These are phyloP conservation scores for Polyodon spathula DNA, from an alignment of 2,113 vertebrate species.

Conservation along the genomic window DNA sequence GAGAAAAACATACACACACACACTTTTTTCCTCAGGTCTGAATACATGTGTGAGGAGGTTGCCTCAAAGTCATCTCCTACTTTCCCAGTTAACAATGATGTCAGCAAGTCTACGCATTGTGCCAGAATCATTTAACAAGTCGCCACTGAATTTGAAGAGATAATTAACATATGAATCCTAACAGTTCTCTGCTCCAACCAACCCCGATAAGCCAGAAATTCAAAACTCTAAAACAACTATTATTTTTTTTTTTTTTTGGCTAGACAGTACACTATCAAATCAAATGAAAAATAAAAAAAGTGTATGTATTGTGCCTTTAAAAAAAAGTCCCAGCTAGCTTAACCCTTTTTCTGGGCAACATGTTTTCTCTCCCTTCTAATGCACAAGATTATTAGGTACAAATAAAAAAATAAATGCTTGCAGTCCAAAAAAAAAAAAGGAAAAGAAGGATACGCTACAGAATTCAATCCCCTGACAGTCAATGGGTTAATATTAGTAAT, in stretches of 20 bases:
- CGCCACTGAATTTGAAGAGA: slow-evolving; percentile 25
- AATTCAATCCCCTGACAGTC: slow-evolving; percentile 8
- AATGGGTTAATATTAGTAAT: slow-evolving; percentile 37
- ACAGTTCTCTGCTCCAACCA: slow-evolving; percentile 22
- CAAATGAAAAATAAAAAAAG: too few relatives aligned
- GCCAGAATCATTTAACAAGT: slow-evolving; percentile 26
- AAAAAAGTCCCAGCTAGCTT: too few relatives aligned
- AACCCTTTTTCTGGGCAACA: too few relatives aligned
- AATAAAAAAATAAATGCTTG: too few relatives aligned
- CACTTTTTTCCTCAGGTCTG: slow-evolving; percentile 12
- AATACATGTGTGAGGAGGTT: slow-evolving; percentile 12
- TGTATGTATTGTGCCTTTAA: too few relatives aligned
- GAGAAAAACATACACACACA: not conserved
- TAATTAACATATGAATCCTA: slow-evolving; percentile 46
- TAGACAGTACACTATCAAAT: too few relatives aligned
- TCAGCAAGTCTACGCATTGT: slow-evolving; percentile 38
- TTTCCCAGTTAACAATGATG: slow-evolving; percentile 44
- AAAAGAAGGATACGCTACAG: not conserved
- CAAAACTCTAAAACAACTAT: too few relatives aligned
- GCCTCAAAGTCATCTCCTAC: slow-evolving; percentile 28
- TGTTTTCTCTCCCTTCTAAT: too few relatives aligned
- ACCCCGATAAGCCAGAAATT: slow-evolving; percentile 25
- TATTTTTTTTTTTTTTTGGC: too few relatives aligned
- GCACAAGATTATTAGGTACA: too few relatives aligned
- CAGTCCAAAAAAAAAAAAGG: too few relatives aligned